Base-by-base conservation (phyloP, 2,797 vertebrate genomes). In the Sebastes itinus region DNA sequence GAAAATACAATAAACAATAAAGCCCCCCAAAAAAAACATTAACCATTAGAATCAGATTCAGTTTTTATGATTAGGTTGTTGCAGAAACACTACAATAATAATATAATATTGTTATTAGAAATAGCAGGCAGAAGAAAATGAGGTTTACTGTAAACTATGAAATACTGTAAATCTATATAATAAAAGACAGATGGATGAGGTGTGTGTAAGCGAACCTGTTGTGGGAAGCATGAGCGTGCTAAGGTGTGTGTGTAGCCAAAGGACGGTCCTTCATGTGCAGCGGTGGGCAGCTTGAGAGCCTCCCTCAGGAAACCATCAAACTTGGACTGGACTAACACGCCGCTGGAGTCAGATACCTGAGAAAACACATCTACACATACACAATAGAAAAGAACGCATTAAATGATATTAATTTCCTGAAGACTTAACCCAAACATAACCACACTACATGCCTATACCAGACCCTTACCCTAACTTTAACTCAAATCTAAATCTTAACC, bases 191-290 rank as follows among this genome's bases (percentile, higher is more conserved):
- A 2, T 33, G 18, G 33, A 56, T 32, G 55, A 23, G 11, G 59
- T 74, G 52, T 74, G 55, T 58, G 73, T 70, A 22, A 58, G 32
- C 80, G 11, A 82, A 98, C 98, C 94, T 99, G 98, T 27, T 98
- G 98, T 0, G 98, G 96, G 85, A 99, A 99, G 88, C 97, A 99
- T 61, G 96, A 92, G 70, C 96, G 96, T 0, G 95, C 92, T 0
- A 95, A 88, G 22, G 95, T 96, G 83, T 97, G 96, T 0, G 95
- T 97, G 93, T 99, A 99, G 11, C 98, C 97, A 14, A 99, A 99
- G 3, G 98, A 99, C 1, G 98, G 98, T 0, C 97, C 97, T 93
- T 99, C 98, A 52, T 97, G 97, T 25, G 98, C 96, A 4, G 97
- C 96, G 0, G 97, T 96, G 1, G 98, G 97, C 35, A 99, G 94